Evolutionary conservation across 2,888 invertebrate species (phyloP), one percentile per base, ranked within the genome.

Genomic region (Sipunculus nudus): DNA sequence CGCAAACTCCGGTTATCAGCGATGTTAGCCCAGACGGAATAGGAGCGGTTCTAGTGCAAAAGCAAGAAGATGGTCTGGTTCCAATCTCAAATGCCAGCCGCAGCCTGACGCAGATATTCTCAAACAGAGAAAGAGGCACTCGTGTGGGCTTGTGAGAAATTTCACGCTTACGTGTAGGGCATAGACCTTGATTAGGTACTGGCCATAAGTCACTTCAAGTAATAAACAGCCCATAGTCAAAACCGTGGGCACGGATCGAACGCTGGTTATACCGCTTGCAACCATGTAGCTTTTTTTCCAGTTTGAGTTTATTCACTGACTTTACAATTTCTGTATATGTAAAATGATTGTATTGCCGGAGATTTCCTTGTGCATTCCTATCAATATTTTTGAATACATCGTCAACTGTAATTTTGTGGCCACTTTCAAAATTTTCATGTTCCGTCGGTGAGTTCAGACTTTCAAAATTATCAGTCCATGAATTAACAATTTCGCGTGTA

Each of bases 71-170:
- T 8, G 25, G 6, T 13, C 16, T 8, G 25, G 40, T 25, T 23
- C 25, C 40, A 5, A 40, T 53, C 5, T 39, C 8, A 5, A 40
- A 40, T 40, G 53, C 40, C n/a, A 8, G 23, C 16, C 19, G 53
- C 6, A 53, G 23, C n/a, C 16, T 40, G n/a, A 23, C 6, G 41
- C 16, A 21, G 53, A 21, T 53, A 53, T 29, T 40, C 40, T 13
- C 53, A 53, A 26, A 53, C 39, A 8, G 53, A 53, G 26, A 39
- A 40, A n/a, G 39, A 53, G 23, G 53, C 39, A 23, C 39, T 53
- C 10, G 53, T 53, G 26, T 53, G 53, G 53, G 53, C 53, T 25
- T 53, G 53, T 53, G 53, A 53, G 26, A 8, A 28, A 16, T 53
- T 53, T 26, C 39, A 53, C 40, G 4, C 16, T 5, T 53, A 53